These are phyloP conservation scores for Chondrilla cf. caribensis DNA, from an alignment of 37 sponge, comb jelly and placozoan species.

Conservation along the genomic window DNA sequence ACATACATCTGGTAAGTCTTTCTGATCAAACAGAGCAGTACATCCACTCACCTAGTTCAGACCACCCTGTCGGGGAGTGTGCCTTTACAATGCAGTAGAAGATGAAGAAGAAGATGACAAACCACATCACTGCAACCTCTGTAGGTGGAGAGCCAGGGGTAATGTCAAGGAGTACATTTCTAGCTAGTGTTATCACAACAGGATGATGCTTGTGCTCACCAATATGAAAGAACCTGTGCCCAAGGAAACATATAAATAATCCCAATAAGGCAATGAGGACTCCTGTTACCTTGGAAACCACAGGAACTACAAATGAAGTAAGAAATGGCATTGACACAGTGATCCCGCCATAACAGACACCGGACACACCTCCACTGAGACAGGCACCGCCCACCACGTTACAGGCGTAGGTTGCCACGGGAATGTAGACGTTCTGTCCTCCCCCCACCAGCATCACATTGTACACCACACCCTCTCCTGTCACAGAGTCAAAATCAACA, in stretches of 20 bases:
- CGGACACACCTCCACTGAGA: neutral
- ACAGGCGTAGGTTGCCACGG: slow-evolving; percentile 41
- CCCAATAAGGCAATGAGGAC: slow-evolving; percentile 17
- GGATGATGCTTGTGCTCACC: neutral
- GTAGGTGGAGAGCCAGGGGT: too few relatives aligned
- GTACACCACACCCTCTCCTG: slow-evolving; percentile 51
- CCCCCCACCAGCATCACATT: slow-evolving; percentile 25
- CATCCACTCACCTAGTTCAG: slow-evolving; percentile 9
- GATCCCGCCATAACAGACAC: neutral
- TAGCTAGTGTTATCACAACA: neutral
- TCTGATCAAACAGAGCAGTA: too few relatives aligned
- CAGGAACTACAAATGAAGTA: neutral
- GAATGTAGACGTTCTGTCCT: slow-evolving; percentile 17
- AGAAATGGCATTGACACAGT: too few relatives aligned
- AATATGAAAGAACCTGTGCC: slow-evolving; percentile 41
- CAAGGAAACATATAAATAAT: slow-evolving; percentile 33
- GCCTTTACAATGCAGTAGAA: neutral
- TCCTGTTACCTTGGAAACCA: slow-evolving; percentile 15
- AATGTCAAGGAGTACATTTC: neutral
- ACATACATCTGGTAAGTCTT: too few relatives aligned
- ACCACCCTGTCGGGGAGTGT: neutral
- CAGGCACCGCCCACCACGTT: slow-evolving; percentile 26
- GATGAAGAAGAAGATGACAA: neutral
- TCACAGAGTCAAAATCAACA: slow-evolving; percentile 17
- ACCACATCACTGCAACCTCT: neutral